Evolutionary conservation across 1,140 invertebrate species (phyloP).

Genomic region (Streblospio benedicti): DNA sequence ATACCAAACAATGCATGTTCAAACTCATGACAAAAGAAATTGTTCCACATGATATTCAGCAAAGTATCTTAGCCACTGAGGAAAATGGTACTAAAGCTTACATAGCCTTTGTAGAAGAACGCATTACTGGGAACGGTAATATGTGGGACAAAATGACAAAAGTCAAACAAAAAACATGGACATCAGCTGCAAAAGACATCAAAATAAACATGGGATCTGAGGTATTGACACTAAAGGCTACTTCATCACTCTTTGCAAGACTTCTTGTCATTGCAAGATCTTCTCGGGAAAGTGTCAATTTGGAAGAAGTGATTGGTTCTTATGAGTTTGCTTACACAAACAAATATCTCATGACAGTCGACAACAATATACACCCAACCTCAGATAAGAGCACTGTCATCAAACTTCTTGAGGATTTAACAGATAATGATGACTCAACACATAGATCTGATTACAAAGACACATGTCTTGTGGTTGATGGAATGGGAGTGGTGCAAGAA

Average conservation of each 20-base stretch:
- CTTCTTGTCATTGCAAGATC: not conserved
- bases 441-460: not conserved
- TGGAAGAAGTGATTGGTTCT: not conserved
- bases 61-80: not conserved
- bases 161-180: not conserved
- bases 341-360: not conserved
- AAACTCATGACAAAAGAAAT: slow-evolving; percentile 5
- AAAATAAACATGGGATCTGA: not conserved
- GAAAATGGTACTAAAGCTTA: not conserved
- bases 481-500: slow-evolving; percentile 1
- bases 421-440: too few species aligned
- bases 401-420: not conserved
- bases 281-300: not conserved
- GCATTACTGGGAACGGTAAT: not conserved
- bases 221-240: too few species aligned
- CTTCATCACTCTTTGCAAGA: not conserved
- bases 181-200: not conserved
- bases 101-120: not conserved
- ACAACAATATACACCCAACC: not conserved
- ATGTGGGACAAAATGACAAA: not conserved
- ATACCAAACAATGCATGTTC: not conserved
- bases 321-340: not conserved
- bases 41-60: not conserved
- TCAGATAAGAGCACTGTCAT: slow-evolving; percentile 1
- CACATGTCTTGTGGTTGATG: not conserved